Base-by-base conservation (phyloP, 2,888 invertebrate genomes). In the Phragmatobia fuliginosa region DNA sequence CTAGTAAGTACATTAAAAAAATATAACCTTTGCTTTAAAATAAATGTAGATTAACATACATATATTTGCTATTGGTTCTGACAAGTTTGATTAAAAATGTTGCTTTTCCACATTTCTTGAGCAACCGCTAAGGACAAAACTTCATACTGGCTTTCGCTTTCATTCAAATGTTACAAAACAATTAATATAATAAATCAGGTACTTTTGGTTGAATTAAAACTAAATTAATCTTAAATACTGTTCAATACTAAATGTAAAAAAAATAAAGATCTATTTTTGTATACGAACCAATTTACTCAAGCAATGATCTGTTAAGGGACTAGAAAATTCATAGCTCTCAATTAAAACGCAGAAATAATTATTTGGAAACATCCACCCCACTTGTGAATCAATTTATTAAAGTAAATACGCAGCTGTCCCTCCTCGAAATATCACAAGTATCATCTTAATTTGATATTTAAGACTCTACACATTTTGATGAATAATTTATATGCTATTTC, bases 311-410 rank as follows among this genome's bases (percentile, higher is more conserved):
- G 86, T 91, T 87, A 87, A 91, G 91, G 86, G 90, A 87, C 87
- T 88, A 90, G 88, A 92, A 92, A 93, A 92, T 92, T 90, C 90
- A 90, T 91, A 90, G 89, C 92, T 90, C 91, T 94, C 92, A 94
- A 94, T 94, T 94, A 94, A 94, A 92, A 89, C 88, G 89, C 88
- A 90, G 89, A 92, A 91, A 93, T 94, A 92, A 94, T 93, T 92
- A 91, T 91, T 91, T 88, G 82, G 84, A 83, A 90, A 86, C 88
- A 88, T 91, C 90, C 91, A 90, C 93, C 94, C 94, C 90, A 92
- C 91, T 92, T 88, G 90, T 87, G 87, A 93, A 93, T 92, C 91
- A 92, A 93, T 91, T 94, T 92, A 91, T 91, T 91, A 91, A 91
- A 89, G 87, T 88, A 90, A 92, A 91, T 92, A 90, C 86, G 86